Evolutionary conservation across 2,888 invertebrate genomes (phyloP).

Genomic region (Lasioglossum villosulum): DNA sequence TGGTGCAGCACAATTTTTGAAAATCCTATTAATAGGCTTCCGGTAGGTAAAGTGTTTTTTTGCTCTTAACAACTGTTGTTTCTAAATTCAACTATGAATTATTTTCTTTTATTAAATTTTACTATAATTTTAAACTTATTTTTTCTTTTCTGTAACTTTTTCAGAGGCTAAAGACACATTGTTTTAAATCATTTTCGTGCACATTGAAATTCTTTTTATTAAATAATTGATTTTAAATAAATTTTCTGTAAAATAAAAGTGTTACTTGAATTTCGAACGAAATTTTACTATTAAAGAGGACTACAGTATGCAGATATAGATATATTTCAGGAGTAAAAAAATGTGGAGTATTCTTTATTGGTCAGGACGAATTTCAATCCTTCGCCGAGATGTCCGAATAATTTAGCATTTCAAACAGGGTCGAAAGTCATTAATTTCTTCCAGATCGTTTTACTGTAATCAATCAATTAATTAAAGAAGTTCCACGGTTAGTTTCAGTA

Average conservation of each 20-base stretch:
- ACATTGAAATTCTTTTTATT: neutral
- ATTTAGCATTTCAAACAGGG: neutral
- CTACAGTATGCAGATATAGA: neutral
- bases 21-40: too few relatives aligned
- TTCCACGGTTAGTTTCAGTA: neutral
- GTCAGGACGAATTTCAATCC: neutral
- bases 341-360: neutral
- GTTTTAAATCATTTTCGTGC: neutral
- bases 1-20: too few relatives aligned
- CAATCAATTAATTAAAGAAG: constrained; percentile 7
- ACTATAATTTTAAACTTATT: neutral
- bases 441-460: neutral
- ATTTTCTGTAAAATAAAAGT: neutral
- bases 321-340: neutral
- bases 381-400: neutral
- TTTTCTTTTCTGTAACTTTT: neutral
- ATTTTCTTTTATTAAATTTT: neutral
- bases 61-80: neutral
- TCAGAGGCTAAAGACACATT: neutral
- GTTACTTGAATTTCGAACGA: neutral
- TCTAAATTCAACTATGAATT: neutral
- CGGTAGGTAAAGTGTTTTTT: too few relatives aligned
- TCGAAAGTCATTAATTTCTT: neutral
- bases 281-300: neutral
- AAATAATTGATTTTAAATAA: neutral